Evolutionary conservation across 2,888 invertebrate species (phyloP), one percentile per base, ranked within the genome.

Genomic region (Hyposoter didymator): DNA sequence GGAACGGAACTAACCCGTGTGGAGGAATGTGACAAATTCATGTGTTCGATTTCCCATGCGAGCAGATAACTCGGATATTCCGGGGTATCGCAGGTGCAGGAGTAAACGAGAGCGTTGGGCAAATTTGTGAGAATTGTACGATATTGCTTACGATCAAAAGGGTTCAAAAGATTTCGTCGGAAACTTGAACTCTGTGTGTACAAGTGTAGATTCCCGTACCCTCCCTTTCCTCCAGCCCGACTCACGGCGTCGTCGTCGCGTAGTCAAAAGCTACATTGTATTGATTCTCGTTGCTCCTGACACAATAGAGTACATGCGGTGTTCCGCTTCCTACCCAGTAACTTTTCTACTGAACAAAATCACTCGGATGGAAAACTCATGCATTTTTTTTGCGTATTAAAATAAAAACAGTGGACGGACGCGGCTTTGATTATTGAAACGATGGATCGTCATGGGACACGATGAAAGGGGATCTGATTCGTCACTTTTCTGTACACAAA

Each of bases 261-360:
- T 75, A 43, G 81, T 81, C 76, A 59, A 82, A 75, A 72, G 78
- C 78, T 82, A 39, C 78, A 55, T 19, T 39, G 74, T 85, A 82
- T 82, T 79, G 82, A 85, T 85, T 79, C 72, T 85, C 76, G 49
- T 67, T 74, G 70, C 64, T 80, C 45, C 67, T 47, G 35, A 35
- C 52, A 59, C 55, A 67, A 59, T 75, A 47, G 49, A 39, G 43
- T 55, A 67, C 55, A 1, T 35, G 72, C 28, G 64, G 5, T 70
- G 39, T 43, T 32, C 17, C 17, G 32, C 17, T 52, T 55, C 22
- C n/a, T 52, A 32, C 22, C 66, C 14, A 62, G 73, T 45, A 43
- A 55, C 59, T 75, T 59, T 59, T 43, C 10, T 47, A 62, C 22
- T 62, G 35, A 28, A 59, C 67, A 19, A 66, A 70, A 32, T 49